Conservation (phyloP, 2,113 vertebrate genomes). For the Bos javanicus region DNA sequence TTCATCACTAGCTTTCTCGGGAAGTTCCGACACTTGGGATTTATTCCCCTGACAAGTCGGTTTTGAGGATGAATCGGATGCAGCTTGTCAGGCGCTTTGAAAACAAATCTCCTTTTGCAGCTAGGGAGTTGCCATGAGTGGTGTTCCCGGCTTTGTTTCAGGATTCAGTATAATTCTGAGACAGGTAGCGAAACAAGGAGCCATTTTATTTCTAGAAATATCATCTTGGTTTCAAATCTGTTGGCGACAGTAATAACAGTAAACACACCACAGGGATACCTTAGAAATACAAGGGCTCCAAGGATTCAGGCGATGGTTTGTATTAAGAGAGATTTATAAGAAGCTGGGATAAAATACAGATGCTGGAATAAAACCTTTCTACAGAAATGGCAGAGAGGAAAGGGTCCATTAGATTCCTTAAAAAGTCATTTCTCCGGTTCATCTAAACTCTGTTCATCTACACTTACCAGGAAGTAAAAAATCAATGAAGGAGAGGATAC, state of each 20-base stretch:
- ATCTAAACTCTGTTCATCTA: background rate
- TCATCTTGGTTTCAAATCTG: background rate
- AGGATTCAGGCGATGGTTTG: background rate
- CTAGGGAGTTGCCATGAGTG: background rate
- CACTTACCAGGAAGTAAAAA: background rate
- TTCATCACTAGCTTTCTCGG: background rate
- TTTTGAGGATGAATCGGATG: background rate
- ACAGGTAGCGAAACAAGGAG: background rate
- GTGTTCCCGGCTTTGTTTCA: background rate
- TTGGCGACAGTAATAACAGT: background rate
- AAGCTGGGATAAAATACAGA: background rate
- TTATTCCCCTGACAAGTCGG: background rate
- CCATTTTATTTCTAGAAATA: constrained; percentile 3
- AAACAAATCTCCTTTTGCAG: background rate
- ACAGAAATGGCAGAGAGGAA: background rate
- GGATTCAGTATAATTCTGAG: background rate
- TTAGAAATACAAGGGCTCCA: background rate
- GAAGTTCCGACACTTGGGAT: background rate
- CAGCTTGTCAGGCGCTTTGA: background rate
- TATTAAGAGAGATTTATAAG: background rate
- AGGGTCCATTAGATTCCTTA: background rate
- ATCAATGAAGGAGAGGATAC: background rate
- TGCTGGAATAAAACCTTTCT: background rate
- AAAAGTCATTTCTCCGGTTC: background rate
- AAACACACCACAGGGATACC: background rate